Evolutionary conservation across 2,888 invertebrate species (phyloP).

Genomic region (Hydroisotoma schaefferi): DNA sequence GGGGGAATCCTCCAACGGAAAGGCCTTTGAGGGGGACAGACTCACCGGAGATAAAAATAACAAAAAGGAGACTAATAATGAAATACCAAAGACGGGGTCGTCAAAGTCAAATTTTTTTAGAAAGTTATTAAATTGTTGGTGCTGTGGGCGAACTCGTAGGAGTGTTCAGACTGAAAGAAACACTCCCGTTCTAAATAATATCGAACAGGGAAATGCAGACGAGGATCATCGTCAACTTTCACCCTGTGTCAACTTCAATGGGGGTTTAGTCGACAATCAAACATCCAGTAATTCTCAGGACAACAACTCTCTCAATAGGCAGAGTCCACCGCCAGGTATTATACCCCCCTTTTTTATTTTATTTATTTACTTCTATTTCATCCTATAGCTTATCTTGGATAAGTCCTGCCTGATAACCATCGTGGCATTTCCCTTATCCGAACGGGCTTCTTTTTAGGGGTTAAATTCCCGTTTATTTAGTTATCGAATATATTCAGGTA

Average conservation of each 20-base stretch:
- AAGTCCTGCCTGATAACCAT: no score
- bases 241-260: background rate
- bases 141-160: slow-evolving; percentile 19
- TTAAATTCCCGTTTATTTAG: no score
- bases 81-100: slow-evolving; percentile 8
- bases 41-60: background rate
- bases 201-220: background rate
- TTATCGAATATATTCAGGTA: no score
- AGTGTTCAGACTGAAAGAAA: slow-evolving; percentile 3
- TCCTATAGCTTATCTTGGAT: no score
- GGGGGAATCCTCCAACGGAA: slow-evolving; percentile 4
- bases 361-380: background rate
- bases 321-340: slow-evolving; percentile 16
- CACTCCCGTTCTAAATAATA: slow-evolving; percentile 8
- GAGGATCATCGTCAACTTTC: background rate
- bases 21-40: background rate
- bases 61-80: background rate
- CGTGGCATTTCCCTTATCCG: no score
- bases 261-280: slow-evolving; percentile 12
- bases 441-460: no score
- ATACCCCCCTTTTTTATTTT: background rate
- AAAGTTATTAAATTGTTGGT: slow-evolving; percentile 28
- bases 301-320: slow-evolving; percentile 4
- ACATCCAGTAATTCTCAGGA: background rate
- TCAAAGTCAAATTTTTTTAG: slow-evolving; percentile 23